phyloP scores from a whole-genome alignment of 2,888 invertebrate genomes.

The Caenorhabditis drosophilae region DNA sequence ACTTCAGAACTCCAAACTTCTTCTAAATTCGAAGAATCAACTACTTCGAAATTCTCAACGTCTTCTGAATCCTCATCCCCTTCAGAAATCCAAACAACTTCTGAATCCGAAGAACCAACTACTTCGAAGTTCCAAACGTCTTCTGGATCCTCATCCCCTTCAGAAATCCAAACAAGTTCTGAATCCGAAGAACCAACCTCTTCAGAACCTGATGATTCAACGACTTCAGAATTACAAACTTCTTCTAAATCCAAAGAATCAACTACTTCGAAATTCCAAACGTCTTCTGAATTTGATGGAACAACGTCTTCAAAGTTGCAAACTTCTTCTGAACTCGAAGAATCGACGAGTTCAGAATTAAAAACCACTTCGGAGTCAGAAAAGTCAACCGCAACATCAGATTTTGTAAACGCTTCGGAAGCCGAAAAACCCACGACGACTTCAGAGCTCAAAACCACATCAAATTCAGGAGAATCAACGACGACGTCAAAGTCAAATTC shows the following conservation, averaged over 20 bases:
- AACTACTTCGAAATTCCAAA: not conserved
- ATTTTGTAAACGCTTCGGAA: no score
- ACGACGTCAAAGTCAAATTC: not conserved
- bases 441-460: not conserved
- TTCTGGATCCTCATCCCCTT: no score
- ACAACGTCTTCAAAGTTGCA: not conserved
- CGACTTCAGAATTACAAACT: not conserved
- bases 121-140: no score
- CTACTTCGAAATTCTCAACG: not conserved
- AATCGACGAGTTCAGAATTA: not conserved
- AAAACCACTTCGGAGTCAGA: not conserved
- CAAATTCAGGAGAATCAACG: not conserved
- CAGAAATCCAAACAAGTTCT: no score
- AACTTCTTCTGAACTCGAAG: not conserved
- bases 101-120: no score
- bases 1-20: not conserved
- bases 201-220: not conserved
- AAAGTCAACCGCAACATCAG: slow-evolving; percentile 1
- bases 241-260: not conserved
- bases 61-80: not conserved
- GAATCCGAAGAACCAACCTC: no score
- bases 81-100: not conserved
- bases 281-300: slow-evolving; percentile 7
- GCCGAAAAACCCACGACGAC: not conserved
- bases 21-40: not conserved